Conservation (phyloP, 1,140 invertebrate genomes). For the Tachypleus tridentatus region DNA sequence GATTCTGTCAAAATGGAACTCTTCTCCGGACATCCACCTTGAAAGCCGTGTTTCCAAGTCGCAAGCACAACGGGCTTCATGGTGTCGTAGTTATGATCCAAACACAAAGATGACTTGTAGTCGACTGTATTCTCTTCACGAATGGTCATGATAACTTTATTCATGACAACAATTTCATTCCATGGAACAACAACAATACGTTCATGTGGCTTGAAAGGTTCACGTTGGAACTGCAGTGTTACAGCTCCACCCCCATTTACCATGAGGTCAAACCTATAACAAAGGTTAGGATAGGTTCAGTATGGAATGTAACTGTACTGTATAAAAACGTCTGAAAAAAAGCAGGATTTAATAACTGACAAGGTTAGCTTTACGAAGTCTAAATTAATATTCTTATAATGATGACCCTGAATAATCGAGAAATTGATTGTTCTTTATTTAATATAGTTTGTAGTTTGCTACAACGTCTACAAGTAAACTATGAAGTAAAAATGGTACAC, state of each 20-base stretch:
- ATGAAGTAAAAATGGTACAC: too few relatives aligned
- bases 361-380: too few relatives aligned
- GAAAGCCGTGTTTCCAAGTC: constrained; percentile 70
- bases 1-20: constrained; percentile 75
- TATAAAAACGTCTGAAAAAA: too few relatives aligned
- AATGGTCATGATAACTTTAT: constrained; percentile 62
- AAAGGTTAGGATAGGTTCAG: too few relatives aligned
- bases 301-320: too few relatives aligned
- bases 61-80: constrained; percentile 60
- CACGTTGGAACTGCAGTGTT: constrained; percentile 86
- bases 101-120: constrained; percentile 43
- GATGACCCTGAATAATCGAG: too few relatives aligned
- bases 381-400: too few relatives aligned
- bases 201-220: constrained; percentile 58
- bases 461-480: too few relatives aligned
- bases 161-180: constrained; percentile 86
- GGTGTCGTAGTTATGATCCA: constrained; percentile 70
- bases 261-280: constrained; percentile 78
- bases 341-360: too few relatives aligned
- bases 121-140: constrained; percentile 47
- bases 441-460: too few relatives aligned
- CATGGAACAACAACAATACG: constrained; percentile 84
- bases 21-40: constrained; percentile 59
- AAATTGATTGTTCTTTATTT: too few relatives aligned
- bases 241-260: constrained; percentile 98